Conservation (phyloP, 2,113 vertebrate genomes). For the Halichoeres trimaculatus region DNA sequence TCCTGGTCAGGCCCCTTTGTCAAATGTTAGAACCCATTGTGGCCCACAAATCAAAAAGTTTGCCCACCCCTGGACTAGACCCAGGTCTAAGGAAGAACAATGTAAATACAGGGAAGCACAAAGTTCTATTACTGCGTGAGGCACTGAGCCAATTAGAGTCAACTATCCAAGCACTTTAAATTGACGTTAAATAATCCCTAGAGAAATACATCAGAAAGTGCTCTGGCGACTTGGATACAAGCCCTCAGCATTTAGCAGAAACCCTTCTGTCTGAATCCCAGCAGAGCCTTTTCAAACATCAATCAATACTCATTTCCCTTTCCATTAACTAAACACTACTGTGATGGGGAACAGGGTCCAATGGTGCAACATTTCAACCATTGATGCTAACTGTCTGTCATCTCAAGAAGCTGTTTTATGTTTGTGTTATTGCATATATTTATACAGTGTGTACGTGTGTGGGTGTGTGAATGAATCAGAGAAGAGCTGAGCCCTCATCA, state of each 20-base stretch:
- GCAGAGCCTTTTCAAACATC: conserved; percentile 26
- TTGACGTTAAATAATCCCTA: conserved; percentile 44
- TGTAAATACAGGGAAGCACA: conserved; percentile 24
- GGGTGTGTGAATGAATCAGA: not conserved
- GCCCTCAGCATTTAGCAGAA: conserved; percentile 15
- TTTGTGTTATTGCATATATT: not conserved
- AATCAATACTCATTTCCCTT: conserved; percentile 35
- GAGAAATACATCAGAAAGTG: conserved; percentile 23
- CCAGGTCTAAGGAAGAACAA: not conserved
- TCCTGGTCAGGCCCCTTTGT: too few species aligned
- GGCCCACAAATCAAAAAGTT: too few species aligned
- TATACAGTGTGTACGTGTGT: not conserved
- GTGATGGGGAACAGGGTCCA: not conserved
- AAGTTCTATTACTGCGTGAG: conserved; percentile 13
- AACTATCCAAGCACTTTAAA: conserved; percentile 36
- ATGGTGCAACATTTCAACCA: conserved; percentile 2
- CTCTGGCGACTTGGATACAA: conserved; percentile 26
- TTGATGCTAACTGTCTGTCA: not conserved
- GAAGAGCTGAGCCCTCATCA: conserved; percentile 35
- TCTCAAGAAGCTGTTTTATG: conserved; percentile 1
- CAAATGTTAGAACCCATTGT: too few species aligned
- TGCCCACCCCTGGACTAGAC: not conserved
- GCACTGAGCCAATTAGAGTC: conserved; percentile 9
- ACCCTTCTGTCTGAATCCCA: conserved; percentile 32
- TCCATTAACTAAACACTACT: conserved; percentile 29